Percentiles rank a stretch among this genome's conserved stretches.
Conservation (phyloP, 2,888 invertebrate genomes). For the Iphiclides podalirius region DNA sequence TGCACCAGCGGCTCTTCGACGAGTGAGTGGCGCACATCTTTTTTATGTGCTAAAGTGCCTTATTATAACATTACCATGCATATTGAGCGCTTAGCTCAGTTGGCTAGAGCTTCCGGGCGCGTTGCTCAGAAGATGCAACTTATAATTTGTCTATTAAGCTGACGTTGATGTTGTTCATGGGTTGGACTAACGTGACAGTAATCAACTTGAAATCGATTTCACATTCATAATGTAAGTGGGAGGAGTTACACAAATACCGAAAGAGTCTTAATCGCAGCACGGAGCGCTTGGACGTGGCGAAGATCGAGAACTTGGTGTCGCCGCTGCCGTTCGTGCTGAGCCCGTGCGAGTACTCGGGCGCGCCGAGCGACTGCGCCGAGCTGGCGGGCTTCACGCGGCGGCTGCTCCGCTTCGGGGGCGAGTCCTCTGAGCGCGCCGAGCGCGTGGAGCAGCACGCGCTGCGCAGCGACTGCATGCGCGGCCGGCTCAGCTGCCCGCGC, state of each 20-base stretch:
- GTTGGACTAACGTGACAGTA: no score
- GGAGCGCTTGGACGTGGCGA: slow-evolving; percentile 32
- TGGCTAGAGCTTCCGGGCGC: no score
- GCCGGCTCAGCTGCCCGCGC: slow-evolving; percentile 46
- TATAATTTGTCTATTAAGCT: no score
- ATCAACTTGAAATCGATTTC: no score
- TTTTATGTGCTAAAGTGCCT: no score
- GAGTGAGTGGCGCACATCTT: slow-evolving; percentile 22
- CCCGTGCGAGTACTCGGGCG: slow-evolving; percentile 8
- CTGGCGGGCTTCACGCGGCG: slow-evolving; percentile 28
- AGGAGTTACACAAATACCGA: no score
- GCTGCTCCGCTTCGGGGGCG: slow-evolving; percentile 24
- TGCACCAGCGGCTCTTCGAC: slow-evolving; percentile 19
- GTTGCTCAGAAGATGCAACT: no score
- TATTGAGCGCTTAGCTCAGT: no score
- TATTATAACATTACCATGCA: no score
- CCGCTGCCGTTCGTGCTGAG: slow-evolving; percentile 37
- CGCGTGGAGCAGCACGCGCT: slow-evolving; percentile 36
- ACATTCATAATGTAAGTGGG: no score
- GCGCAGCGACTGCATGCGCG: slow-evolving; percentile 40
- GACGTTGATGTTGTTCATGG: no score
- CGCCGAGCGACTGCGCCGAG: slow-evolving; percentile 15
- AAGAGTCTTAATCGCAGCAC: no score
- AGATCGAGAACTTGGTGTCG: slow-evolving; percentile 44
- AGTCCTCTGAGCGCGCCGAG: slow-evolving; percentile 6